phyloP scores from a whole-genome alignment of 2,113 vertebrate genomes.

The Aplodontia rufa region DNA sequence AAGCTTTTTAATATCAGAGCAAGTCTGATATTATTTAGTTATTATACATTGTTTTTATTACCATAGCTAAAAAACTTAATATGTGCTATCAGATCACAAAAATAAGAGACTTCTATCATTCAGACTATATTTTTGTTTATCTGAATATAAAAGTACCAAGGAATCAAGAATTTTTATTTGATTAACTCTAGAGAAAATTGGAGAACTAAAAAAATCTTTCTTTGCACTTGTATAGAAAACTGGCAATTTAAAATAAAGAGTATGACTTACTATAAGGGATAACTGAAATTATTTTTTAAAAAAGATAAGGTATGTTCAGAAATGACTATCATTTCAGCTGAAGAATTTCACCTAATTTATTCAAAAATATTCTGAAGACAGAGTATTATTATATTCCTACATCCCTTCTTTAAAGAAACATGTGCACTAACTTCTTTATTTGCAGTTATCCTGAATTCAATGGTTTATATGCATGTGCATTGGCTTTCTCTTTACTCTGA shows the following conservation, averaged over 20 bases:
- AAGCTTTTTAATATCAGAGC: not conserved
- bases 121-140: slow-evolving; percentile 33
- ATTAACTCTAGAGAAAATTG: slow-evolving; percentile 56
- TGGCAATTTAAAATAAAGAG: slow-evolving; percentile 31
- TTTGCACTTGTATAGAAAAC: not conserved
- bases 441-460: not conserved
- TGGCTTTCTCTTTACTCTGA: not conserved
- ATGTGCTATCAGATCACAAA: slow-evolving; percentile 36
- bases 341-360: slow-evolving; percentile 25
- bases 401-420: not conserved
- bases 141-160: slow-evolving; percentile 23
- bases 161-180: slow-evolving; percentile 48
- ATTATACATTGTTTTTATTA: slow-evolving; percentile 25
- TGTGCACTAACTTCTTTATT: not conserved
- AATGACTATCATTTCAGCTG: not conserved
- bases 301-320: slow-evolving; percentile 1
- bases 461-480: not conserved
- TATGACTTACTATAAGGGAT: slow-evolving; percentile 32
- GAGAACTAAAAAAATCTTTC: slow-evolving; percentile 14
- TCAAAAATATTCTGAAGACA: not conserved
- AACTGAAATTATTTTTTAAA: slow-evolving; percentile 52
- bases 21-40: not conserved
- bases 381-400: not conserved
- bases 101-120: slow-evolving; percentile 40
- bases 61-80: slow-evolving; percentile 4